Evolutionary conservation across 2,888 invertebrate genomes (phyloP).

Genomic region (Diplolepis rosae): DNA sequence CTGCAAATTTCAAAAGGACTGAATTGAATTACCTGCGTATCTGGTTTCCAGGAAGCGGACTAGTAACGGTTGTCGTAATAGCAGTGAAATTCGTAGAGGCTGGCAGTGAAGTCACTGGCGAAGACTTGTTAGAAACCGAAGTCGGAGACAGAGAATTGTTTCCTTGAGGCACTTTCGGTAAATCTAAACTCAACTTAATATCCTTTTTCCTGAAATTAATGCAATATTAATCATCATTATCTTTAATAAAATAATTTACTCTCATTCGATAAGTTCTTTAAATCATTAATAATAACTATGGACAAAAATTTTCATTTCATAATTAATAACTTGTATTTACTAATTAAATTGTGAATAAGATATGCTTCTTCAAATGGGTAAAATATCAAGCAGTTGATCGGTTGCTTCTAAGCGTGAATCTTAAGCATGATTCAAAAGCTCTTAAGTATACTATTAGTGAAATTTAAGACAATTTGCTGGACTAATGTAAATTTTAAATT

Average conservation of each 20-base stretch:
- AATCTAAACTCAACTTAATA: slow-evolving; percentile 70
- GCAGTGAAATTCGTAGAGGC: slow-evolving; percentile 76
- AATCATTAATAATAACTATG: too few species aligned
- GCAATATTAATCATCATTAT: background rate
- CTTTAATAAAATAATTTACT: background rate
- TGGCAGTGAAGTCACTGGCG: slow-evolving; percentile 58
- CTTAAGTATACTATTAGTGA: background rate
- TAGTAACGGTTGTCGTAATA: slow-evolving; percentile 74
- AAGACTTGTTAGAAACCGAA: slow-evolving; percentile 63
- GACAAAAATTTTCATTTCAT: too few species aligned
- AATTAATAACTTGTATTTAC: too few species aligned
- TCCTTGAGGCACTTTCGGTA: slow-evolving; percentile 69
- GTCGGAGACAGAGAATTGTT: slow-evolving; percentile 68
- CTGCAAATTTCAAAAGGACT: too few species aligned
- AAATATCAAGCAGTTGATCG: slow-evolving; percentile 7
- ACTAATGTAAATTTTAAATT: slow-evolving; percentile 42
- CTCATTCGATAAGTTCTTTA: background rate
- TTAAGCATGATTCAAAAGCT: background rate
- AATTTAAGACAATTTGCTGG: background rate
- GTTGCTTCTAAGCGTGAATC: background rate
- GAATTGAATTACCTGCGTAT: slow-evolving; percentile 67
- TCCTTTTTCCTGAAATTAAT: slow-evolving; percentile 67
- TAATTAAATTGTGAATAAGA: background rate
- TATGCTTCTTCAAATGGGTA: background rate
- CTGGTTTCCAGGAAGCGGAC: slow-evolving; percentile 73